Evolutionary conservation across 2,797 vertebrate species (phyloP).

Genomic region (Cebuella pygmaea): DNA sequence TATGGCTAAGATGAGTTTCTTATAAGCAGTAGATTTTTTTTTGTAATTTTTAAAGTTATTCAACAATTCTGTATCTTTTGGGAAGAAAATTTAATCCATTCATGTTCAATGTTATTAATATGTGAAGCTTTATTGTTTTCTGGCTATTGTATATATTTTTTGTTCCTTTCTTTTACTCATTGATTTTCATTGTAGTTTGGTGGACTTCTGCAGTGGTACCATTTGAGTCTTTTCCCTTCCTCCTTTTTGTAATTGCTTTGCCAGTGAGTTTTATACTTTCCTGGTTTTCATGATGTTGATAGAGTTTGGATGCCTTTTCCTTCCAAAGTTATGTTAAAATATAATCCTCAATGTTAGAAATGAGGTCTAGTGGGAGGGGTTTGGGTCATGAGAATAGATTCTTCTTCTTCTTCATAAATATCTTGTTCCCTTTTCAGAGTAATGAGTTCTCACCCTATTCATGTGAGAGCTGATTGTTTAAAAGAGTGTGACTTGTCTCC

Average conservation of each 20-base stretch:
- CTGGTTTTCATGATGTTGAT: not conserved
- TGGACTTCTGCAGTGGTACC: not conserved
- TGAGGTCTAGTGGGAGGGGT: not conserved
- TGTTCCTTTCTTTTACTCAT: not conserved
- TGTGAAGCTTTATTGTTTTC: not conserved
- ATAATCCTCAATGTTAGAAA: not conserved
- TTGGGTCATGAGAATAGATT: not conserved
- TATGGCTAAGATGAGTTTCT: not conserved
- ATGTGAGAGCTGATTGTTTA: not conserved
- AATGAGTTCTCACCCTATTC: not conserved
- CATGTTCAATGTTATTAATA: not conserved
- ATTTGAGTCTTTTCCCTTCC: not conserved
- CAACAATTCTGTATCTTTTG: not conserved
- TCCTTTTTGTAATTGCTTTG: not conserved
- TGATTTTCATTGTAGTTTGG: not conserved
- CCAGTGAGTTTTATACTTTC: not conserved
- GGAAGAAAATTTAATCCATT: not conserved
- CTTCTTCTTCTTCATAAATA: not conserved
- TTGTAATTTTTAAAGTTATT: not conserved
- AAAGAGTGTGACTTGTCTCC: not conserved
- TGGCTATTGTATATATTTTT: not conserved
- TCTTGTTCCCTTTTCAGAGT: not conserved
- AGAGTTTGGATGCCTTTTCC: not conserved
- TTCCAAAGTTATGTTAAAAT: not conserved
- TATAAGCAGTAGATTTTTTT: not conserved